These are phyloP conservation scores for Lordiphosa fenestrarum DNA, from an alignment of 2,888 invertebrate species.

Conservation along the genomic window DNA sequence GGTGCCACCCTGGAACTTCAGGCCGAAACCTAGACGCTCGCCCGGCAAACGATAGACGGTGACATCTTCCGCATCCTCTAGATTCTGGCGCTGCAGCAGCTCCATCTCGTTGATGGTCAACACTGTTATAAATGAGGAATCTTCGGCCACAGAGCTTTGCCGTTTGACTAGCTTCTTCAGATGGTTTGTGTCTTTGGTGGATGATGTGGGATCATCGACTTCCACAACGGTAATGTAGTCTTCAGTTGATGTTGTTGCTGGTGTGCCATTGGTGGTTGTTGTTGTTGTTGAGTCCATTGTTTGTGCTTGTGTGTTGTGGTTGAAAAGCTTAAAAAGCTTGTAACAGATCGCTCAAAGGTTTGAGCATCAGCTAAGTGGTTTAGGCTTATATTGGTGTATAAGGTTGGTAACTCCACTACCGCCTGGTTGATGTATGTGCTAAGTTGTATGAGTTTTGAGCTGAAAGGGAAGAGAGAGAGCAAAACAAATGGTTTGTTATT, in stretches of 20 bases:
- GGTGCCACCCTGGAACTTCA: constrained; percentile 95
- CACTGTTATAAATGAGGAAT: constrained; percentile 83
- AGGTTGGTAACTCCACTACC: constrained; percentile 3
- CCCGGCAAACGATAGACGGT: constrained; percentile 92
- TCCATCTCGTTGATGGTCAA: constrained; percentile 82
- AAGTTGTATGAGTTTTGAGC: background rate
- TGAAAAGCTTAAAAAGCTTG: constrained; percentile 7
- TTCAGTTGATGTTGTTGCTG: constrained; percentile 36
- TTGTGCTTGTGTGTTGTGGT: constrained; percentile 6
- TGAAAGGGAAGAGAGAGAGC: background rate
- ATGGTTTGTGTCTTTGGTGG: constrained; percentile 73
- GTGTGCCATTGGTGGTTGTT: constrained; percentile 19
- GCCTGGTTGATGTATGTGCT: constrained; percentile 2
- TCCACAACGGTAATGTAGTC: constrained; percentile 84
- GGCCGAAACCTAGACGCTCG: constrained; percentile 93
- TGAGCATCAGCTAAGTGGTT: background rate
- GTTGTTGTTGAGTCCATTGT: constrained; percentile 41
- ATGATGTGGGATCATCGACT: constrained; percentile 81
- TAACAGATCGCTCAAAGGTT: background rate
- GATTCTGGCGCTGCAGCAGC: constrained; percentile 45
- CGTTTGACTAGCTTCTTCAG: constrained; percentile 72
- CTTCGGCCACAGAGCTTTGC: constrained; percentile 71
- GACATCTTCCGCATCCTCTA: constrained; percentile 85
- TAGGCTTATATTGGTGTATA: background rate
- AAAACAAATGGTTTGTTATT: no score